A percentile compares a stretch with the other conserved stretches of the same genome.
phyloP scores from a whole-genome alignment of 1,140 invertebrate species.

The Drosophila sechellia region DNA sequence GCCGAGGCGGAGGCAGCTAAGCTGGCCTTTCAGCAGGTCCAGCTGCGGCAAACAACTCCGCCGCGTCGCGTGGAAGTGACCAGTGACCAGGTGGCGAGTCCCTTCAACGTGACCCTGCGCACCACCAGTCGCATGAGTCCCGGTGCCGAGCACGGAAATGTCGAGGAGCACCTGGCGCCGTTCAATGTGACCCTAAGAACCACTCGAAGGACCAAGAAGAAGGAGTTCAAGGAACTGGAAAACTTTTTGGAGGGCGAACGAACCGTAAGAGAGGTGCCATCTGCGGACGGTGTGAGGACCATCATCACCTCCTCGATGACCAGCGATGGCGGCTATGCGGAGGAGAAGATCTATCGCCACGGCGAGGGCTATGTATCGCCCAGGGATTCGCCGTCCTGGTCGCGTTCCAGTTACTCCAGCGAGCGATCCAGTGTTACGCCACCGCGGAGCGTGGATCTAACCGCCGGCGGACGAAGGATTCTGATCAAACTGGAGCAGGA shows the following conservation, averaged over 20 bases:
- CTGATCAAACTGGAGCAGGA: constrained; percentile 78
- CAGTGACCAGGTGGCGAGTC: constrained; percentile 66
- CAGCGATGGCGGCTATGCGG: constrained; percentile 72
- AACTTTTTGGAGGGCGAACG: constrained; percentile 72
- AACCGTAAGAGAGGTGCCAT: constrained; percentile 64
- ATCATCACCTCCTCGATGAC: constrained; percentile 81
- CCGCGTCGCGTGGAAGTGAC: constrained; percentile 72
- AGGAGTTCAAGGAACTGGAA: constrained; percentile 57
- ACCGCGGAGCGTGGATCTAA: constrained; percentile 73
- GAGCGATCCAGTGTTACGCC: constrained; percentile 74
- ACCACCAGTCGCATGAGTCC: constrained; percentile 70
- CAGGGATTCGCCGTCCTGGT: constrained; percentile 68
- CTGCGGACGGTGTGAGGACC: constrained; percentile 75
- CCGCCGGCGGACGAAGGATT: constrained; percentile 73
- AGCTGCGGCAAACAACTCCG: constrained; percentile 86
- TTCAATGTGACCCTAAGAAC: constrained; percentile 82
- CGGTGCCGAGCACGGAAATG: constrained; percentile 85
- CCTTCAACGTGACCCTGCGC: constrained; percentile 76
- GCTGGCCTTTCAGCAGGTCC: constrained; percentile 86
- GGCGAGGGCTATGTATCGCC: constrained; percentile 81
- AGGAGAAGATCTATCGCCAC: constrained; percentile 80
- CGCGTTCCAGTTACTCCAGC: constrained; percentile 68
- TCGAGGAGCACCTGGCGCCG: constrained; percentile 87
- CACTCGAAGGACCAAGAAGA: constrained; percentile 58
- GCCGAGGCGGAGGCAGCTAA: constrained; percentile 86